Base-by-base conservation (phyloP, 2,797 vertebrate genomes). In the Trachurus trachurus region DNA sequence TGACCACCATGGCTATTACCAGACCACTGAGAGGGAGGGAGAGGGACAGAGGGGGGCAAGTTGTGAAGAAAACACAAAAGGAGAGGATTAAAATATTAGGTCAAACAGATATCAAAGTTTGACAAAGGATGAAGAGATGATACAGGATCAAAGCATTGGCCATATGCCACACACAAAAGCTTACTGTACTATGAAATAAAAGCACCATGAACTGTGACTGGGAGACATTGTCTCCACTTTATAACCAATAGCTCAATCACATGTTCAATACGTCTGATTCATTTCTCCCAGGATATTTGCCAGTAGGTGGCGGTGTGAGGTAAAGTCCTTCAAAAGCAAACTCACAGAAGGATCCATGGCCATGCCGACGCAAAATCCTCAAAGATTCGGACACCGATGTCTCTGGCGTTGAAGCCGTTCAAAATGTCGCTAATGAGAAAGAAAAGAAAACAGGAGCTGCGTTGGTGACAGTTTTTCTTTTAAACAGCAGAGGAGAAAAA, bases 281-380 rank as follows among this genome's bases (percentile, higher is more conserved):
- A 26, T 40, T 61, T 69, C 0, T 45, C 11, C 76, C 16, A 65
- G 31, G 53, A 5, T 59, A 8, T 74, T n/a, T 53, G 60, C 69
- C 77, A 76, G 42, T n/a, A 87, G 80, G 57, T 65, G 84, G 70
- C 75, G 71, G 72, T 53, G 52, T 76, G 53, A 29, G 47, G 21
- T 29, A 10, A 17, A 17, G 44, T 52, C 21, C 6, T 40, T 44
- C 15, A 9, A 6, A 39, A 42, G 12, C 1, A 49, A 26, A 97
- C 97, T 97, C 90, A 98, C 97, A 95, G 1, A n/a, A 98, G 93
- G 79, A 98, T 98, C 97, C 97, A 98, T 0, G 95, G 92, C 97
- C 97, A 98, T 26, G 96, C 92, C 0, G 92, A 94, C 0, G 96
- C 96, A 71, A 98, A 96, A 76, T 98, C 97, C 87, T 96, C 96